These are phyloP conservation scores for Diachasmimorpha longicaudata DNA, from an alignment of 1,140 invertebrate genomes.

Conservation along the genomic window DNA sequence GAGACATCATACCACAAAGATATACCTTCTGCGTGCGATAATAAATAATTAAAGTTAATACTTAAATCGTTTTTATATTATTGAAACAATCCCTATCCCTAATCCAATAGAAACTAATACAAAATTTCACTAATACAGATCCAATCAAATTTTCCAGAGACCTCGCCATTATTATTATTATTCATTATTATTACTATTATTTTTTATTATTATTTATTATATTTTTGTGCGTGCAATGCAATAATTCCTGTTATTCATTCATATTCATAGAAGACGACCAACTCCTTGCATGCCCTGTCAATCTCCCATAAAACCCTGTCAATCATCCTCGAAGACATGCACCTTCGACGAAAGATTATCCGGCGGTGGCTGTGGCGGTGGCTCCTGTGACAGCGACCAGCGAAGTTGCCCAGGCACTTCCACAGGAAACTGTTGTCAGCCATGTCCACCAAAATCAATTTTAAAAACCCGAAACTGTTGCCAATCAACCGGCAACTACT, in stretches of 20 bases:
- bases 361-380: slow-evolving; percentile 31
- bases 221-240: no score
- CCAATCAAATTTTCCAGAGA: not conserved
- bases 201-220: no score
- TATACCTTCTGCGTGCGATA: no score
- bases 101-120: no score
- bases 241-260: not conserved
- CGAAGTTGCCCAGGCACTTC: not conserved
- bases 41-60: no score
- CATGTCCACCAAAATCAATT: slow-evolving; percentile 28
- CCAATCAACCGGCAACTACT: slow-evolving; percentile 24
- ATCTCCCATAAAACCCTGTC: slow-evolving; percentile 17
- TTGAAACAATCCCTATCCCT: no score
- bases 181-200: no score
- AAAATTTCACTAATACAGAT: no score
- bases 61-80: no score
- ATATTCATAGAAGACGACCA: slow-evolving; percentile 38
- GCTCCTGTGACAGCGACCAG: slow-evolving; percentile 14
- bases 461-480: slow-evolving; percentile 36
- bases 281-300: slow-evolving; percentile 34
- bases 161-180: no score
- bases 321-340: slow-evolving; percentile 23
- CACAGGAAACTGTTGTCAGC: slow-evolving; percentile 6
- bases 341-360: slow-evolving; percentile 30
- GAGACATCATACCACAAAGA: no score